phyloP scores from a whole-genome alignment of 2,888 invertebrate species.

The Cantharis lateralis region DNA sequence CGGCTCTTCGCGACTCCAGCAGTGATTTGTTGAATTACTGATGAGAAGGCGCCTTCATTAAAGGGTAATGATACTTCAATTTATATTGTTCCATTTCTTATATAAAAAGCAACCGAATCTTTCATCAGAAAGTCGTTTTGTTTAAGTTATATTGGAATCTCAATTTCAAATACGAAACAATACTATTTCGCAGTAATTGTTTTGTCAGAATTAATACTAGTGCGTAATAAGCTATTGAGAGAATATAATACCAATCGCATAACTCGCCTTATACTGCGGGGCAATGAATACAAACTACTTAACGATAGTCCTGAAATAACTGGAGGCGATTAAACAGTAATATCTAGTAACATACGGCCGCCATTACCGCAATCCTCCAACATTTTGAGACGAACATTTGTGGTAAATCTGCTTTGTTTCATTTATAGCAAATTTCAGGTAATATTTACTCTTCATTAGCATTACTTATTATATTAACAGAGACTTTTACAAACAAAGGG shows the following conservation, averaged over 20 bases:
- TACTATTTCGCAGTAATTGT: slow-evolving; percentile 24
- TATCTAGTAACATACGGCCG: slow-evolving; percentile 32
- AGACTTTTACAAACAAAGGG: slow-evolving; percentile 34
- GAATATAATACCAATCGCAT: slow-evolving; percentile 29
- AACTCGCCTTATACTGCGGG: slow-evolving; percentile 25
- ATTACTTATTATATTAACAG: slow-evolving; percentile 31
- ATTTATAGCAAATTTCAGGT: slow-evolving; percentile 28
- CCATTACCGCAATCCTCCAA: slow-evolving; percentile 29
- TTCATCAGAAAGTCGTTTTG: not conserved
- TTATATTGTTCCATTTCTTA: slow-evolving; percentile 50
- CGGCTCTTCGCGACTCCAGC: slow-evolving; percentile 33
- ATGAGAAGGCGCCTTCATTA: slow-evolving; percentile 52
- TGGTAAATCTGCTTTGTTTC: slow-evolving; percentile 28
- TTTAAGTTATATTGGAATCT: not conserved
- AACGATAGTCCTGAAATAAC: slow-evolving; percentile 32
- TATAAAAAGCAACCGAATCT: slow-evolving; percentile 4
- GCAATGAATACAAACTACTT: slow-evolving; percentile 35
- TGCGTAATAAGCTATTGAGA: slow-evolving; percentile 21
- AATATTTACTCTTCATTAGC: slow-evolving; percentile 39
- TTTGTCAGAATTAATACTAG: slow-evolving; percentile 22
- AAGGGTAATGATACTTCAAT: slow-evolving; percentile 53
- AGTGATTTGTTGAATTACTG: slow-evolving; percentile 51
- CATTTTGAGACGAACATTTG: slow-evolving; percentile 21
- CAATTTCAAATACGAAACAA: not conserved
- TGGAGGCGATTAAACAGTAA: slow-evolving; percentile 32